Percentiles rank a stretch among this genome's conserved stretches.
phyloP scores from a whole-genome alignment of 2,113 vertebrate genomes.

The Corythornis cristatus region DNA sequence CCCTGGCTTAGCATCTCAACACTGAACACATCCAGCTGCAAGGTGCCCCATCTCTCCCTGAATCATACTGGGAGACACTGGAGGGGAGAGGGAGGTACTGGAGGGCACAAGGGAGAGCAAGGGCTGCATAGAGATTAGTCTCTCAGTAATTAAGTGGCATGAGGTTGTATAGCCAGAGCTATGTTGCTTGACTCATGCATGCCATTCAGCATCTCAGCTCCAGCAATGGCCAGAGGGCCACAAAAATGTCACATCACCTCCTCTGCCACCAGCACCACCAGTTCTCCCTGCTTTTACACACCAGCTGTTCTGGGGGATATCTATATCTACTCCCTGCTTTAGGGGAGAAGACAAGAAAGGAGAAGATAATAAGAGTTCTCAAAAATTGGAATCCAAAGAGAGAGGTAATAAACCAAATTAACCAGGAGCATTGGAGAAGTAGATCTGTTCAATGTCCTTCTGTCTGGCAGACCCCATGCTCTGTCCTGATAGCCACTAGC shows the following conservation, averaged over 20 bases:
- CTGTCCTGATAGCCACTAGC: background rate
- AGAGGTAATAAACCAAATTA: background rate
- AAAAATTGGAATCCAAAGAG: background rate
- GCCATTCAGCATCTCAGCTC: no score
- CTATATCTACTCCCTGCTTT: background rate
- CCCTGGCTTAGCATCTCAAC: no score
- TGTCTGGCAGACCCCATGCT: rapidly evolving
- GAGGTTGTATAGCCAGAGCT: no score
- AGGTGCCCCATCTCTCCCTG: no score
- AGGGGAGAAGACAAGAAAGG: background rate
- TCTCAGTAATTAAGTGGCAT: no score
- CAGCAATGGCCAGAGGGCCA: background rate
- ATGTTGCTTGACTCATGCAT: no score
- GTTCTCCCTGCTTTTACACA: background rate
- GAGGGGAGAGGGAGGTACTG: no score
- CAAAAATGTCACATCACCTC: background rate
- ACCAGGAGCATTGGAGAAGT: rapidly evolving
- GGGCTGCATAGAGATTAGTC: no score
- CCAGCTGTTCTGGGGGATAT: background rate
- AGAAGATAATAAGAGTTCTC: background rate
- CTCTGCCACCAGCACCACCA: background rate
- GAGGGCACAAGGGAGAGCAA: no score
- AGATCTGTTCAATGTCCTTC: background rate
- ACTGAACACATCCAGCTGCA: no score
- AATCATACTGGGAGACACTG: no score